phyloP scores from a whole-genome alignment of 2,888 invertebrate genomes.

The Tineola bisselliella region DNA sequence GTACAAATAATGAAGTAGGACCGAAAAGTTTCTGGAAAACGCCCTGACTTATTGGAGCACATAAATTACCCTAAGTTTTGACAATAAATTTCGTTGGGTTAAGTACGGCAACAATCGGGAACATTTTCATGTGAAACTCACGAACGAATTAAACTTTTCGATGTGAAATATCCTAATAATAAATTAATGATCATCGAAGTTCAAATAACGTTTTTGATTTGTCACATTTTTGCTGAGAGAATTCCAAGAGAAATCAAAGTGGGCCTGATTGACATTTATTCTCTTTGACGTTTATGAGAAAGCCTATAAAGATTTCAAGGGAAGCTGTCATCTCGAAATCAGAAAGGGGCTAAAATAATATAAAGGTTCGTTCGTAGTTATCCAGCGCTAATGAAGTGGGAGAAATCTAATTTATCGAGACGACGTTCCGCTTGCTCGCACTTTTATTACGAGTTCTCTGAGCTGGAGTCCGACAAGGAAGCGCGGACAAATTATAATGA shows the following conservation, averaged over 20 bases:
- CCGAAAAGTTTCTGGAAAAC: constrained; percentile 37
- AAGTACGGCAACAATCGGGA: constrained; percentile 21
- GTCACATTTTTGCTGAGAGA: background rate
- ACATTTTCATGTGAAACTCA: constrained; percentile 18
- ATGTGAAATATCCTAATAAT: constrained; percentile 16
- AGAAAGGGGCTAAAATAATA: constrained; percentile 11
- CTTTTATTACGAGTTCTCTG: constrained; percentile 9
- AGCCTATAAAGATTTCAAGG: constrained; percentile 3
- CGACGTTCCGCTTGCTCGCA: constrained; percentile 9
- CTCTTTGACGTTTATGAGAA: constrained; percentile 11
- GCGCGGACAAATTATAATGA: constrained; percentile 1
- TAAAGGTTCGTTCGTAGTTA: constrained; percentile 11
- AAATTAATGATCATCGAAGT: background rate
- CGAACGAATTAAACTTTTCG: constrained; percentile 20
- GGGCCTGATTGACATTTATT: constrained; percentile 3
- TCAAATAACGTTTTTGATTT: background rate
- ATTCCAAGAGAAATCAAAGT: constrained; percentile 1
- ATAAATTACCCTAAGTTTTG: constrained; percentile 58
- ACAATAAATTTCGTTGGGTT: constrained; percentile 42
- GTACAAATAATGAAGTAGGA: constrained; percentile 51
- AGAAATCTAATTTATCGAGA: constrained; percentile 18
- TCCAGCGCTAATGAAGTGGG: constrained; percentile 18
- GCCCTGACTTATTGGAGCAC: constrained; percentile 54
- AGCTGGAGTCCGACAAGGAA: background rate
- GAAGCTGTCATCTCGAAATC: constrained; percentile 11